Evolutionary conservation across 2,113 vertebrate species (phyloP).

Genomic region (Percopsis transmontana): DNA sequence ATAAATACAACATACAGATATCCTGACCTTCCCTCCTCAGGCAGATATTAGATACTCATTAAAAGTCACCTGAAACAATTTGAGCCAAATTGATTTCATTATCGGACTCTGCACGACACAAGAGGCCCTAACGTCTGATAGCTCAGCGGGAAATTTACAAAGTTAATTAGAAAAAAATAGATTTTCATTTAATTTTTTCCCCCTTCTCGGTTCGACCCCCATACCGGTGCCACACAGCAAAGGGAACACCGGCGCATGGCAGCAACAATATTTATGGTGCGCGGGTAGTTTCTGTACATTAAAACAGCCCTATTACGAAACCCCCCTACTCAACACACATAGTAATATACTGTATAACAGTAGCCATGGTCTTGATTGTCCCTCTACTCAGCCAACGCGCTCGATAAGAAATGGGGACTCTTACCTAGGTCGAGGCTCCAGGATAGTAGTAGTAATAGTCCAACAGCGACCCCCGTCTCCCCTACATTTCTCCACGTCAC

Average conservation of each 20-base stretch:
- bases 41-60: conserved; percentile 80
- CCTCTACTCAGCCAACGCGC: conserved; percentile 39
- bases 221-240: conserved; percentile 20
- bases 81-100: conserved; percentile 82
- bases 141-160: conserved; percentile 75
- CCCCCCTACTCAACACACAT: conserved; percentile 1
- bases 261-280: background rate
- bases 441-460: background rate
- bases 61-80: conserved; percentile 82
- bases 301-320: background rate
- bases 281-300: conserved; percentile 32
- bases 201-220: conserved; percentile 2
- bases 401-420: conserved; percentile 59
- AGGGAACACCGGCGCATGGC: conserved; percentile 8
- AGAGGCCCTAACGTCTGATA: conserved; percentile 59
- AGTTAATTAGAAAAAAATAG: conserved; percentile 79
- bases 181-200: conserved; percentile 62
- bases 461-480: conserved; percentile 24
- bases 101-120: conserved; percentile 69
- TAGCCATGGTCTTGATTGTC: conserved; percentile 68
- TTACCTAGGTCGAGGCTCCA: conserved; percentile 37
- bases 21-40: conserved; percentile 75
- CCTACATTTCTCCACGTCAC: conserved; percentile 52
- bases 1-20: conserved; percentile 64
- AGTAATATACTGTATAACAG: conserved; percentile 20